Percentiles rank a stretch among this genome's conserved stretches.
phyloP scores from a whole-genome alignment of 2,113 vertebrate genomes.

The Bombycilla garrulus region DNA sequence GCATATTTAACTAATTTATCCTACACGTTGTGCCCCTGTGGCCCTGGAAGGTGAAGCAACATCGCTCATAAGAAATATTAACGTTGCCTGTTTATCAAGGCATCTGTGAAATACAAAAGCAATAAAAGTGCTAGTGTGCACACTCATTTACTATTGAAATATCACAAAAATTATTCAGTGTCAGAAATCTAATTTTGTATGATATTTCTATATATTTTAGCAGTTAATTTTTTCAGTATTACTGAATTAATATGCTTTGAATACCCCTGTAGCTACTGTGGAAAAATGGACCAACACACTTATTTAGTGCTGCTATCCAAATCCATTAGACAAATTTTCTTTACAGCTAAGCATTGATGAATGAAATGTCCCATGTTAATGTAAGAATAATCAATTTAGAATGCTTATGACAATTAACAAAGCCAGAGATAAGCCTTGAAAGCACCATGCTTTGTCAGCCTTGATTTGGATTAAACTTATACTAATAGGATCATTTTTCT shows the following conservation, averaged over 20 bases:
- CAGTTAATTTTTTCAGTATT: constrained; percentile 74
- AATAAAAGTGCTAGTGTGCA: constrained; percentile 69
- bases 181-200: constrained; percentile 83
- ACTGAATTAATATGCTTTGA: constrained; percentile 81
- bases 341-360: constrained; percentile 84
- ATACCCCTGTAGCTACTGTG: constrained; percentile 81
- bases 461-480: constrained; percentile 93
- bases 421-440: constrained; percentile 81
- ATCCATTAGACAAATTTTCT: constrained; percentile 84
- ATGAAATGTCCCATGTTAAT: constrained; percentile 87
- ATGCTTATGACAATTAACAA: constrained; percentile 96
- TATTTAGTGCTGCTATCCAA: constrained; percentile 79
- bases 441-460: constrained; percentile 90
- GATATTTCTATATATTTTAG: constrained; percentile 79
- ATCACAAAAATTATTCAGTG: constrained; percentile 83
- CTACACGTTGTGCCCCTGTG: constrained; percentile 65
- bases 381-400: constrained; percentile 91
- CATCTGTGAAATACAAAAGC: constrained; percentile 73
- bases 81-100: constrained; percentile 77
- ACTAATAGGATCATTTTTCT: constrained; percentile 98
- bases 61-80: constrained; percentile 78
- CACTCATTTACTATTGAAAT: constrained; percentile 75
- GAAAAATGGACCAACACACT: constrained; percentile 80
- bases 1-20: constrained; percentile 68
- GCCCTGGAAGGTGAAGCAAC: constrained; percentile 67